phyloP scores from a whole-genome alignment of 2,113 vertebrate genomes.

The Actenoides lindsayi region DNA sequence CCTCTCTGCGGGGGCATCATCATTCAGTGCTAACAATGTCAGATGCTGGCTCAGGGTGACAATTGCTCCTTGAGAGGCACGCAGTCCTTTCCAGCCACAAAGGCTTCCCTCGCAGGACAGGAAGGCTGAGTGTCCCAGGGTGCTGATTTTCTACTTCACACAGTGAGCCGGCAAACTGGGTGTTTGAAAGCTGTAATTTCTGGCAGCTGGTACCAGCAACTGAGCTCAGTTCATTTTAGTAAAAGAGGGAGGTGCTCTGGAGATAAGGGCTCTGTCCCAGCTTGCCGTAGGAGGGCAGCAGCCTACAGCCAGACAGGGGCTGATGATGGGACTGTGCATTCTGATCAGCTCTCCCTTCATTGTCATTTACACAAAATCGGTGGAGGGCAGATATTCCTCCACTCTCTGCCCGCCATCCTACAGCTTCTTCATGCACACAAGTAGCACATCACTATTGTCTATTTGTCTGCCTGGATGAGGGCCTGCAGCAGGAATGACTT shows the following conservation, averaged over 20 bases:
- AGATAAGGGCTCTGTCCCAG: not conserved
- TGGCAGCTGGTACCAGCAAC: not conserved
- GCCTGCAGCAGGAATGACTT: not conserved
- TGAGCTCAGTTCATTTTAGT: not conserved
- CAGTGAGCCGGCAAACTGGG: not conserved
- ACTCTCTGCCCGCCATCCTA: not conserved
- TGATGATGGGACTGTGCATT: rapidly evolving
- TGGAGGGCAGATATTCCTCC: not conserved
- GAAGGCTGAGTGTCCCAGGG: not conserved
- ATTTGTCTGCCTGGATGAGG: not conserved
- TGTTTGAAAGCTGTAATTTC: not conserved
- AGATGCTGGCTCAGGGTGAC: not conserved
- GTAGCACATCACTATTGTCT: no score
- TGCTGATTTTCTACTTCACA: constrained; percentile 5
- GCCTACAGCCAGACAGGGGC: not conserved
- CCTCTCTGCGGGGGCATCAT: not conserved
- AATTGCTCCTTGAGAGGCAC: not conserved
- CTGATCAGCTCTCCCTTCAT: not conserved
- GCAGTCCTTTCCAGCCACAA: not conserved
- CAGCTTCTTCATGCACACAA: not conserved
- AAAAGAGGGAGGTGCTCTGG: not conserved
- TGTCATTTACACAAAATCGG: not conserved
- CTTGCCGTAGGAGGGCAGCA: constrained; percentile 18
- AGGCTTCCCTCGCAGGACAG: not conserved
- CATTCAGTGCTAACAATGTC: not conserved